These are phyloP conservation scores for Drosophila lowei DNA, from an alignment of 1,140 invertebrate species.

Conservation along the genomic window DNA sequence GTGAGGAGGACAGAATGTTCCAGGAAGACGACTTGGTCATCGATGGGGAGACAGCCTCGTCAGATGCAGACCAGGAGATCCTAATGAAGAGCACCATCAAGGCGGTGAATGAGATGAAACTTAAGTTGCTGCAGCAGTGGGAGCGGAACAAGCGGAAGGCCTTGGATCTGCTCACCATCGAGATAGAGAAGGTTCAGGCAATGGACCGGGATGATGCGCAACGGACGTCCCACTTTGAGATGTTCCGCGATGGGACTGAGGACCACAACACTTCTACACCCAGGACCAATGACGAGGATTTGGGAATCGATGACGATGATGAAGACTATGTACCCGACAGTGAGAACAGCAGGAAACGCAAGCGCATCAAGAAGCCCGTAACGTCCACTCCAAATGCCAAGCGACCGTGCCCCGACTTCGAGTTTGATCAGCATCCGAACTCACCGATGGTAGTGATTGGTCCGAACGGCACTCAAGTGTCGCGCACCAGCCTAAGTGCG, in stretches of 20 bases:
- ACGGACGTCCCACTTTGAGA: slow-evolving; percentile 18
- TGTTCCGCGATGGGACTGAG: slow-evolving; percentile 47
- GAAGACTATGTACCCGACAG: slow-evolving; percentile 57
- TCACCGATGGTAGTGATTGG: slow-evolving; percentile 70
- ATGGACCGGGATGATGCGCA: slow-evolving; percentile 36
- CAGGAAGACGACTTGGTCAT: slow-evolving; percentile 1
- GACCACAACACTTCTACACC: slow-evolving; percentile 61
- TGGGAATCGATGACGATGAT: slow-evolving; percentile 39
- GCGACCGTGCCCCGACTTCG: slow-evolving; percentile 30
- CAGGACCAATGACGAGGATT: slow-evolving; percentile 51
- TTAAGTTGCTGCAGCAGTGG: slow-evolving; percentile 54
- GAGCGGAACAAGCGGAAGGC: slow-evolving; percentile 60
- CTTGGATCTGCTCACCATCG: slow-evolving; percentile 52
- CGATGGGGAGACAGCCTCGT: slow-evolving; percentile 25
- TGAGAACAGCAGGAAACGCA: slow-evolving; percentile 25
- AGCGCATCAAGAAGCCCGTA: slow-evolving; percentile 31
- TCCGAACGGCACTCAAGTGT: slow-evolving; percentile 70
- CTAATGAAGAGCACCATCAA: slow-evolving; percentile 45
- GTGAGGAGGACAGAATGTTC: background rate
- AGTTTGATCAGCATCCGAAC: slow-evolving; percentile 46
- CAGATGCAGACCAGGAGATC: background rate
- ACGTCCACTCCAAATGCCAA: slow-evolving; percentile 50
- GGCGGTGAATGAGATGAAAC: slow-evolving; percentile 45
- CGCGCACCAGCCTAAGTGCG: slow-evolving; percentile 36
- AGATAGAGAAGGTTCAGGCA: slow-evolving; percentile 62